phyloP scores from a whole-genome alignment of 2,888 invertebrate genomes.

The Rhagonycha fulva region DNA sequence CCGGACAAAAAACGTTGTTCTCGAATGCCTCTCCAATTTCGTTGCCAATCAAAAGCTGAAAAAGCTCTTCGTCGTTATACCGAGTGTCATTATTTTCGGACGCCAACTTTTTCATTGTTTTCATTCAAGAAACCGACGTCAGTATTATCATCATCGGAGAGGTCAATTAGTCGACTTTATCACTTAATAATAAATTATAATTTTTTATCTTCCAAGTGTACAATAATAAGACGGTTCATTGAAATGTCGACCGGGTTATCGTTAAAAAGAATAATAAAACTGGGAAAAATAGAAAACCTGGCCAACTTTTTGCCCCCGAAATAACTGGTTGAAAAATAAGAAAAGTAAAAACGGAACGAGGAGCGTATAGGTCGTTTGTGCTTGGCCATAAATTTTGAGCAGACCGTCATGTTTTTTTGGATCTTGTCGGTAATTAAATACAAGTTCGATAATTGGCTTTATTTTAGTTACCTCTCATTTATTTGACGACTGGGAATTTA shows the following conservation, averaged over 20 bases:
- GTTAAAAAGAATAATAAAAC: neutral
- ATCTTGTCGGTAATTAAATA: conserved; percentile 28
- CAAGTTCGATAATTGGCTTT: conserved; percentile 28
- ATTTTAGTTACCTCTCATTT: conserved; percentile 22
- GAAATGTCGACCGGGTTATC: neutral
- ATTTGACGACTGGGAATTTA: conserved; percentile 16
- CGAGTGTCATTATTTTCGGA: conserved; percentile 44
- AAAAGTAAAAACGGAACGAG: neutral
- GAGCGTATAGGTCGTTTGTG: conserved; percentile 1
- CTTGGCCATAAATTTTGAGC: conserved; percentile 24
- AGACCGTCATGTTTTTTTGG: conserved; percentile 23
- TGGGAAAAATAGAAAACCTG: neutral
- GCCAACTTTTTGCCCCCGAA: neutral
- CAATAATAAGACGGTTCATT: neutral
- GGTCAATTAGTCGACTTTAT: neutral
- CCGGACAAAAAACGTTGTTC: conserved; percentile 37
- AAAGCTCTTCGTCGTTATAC: conserved; percentile 32
- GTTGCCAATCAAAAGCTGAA: conserved; percentile 15
- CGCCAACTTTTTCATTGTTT: neutral
- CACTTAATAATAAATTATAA: neutral
- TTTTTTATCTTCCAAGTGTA: neutral
- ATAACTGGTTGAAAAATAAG: neutral
- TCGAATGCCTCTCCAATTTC: conserved; percentile 35
- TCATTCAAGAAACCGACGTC: neutral
- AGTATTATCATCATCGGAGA: neutral